These are phyloP conservation scores for Pitta sordida DNA, from an alignment of 2,113 vertebrate genomes.

Conservation along the genomic window DNA sequence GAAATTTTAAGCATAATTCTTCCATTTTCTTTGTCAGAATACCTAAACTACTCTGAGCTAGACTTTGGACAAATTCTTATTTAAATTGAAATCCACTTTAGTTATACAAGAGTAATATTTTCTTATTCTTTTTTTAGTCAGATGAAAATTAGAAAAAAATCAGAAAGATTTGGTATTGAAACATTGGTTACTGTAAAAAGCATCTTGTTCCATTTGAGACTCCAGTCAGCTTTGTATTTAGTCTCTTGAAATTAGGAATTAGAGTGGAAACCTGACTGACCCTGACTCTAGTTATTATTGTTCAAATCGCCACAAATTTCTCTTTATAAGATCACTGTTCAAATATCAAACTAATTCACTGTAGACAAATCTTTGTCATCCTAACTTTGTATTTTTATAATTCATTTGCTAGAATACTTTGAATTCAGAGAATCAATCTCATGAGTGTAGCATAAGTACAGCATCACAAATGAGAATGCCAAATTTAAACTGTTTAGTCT, in stretches of 20 bases:
- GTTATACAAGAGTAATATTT: neutral
- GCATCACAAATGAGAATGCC: constrained; percentile 61
- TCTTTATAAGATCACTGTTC: neutral
- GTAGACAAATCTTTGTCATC: constrained; percentile 30
- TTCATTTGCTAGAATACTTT: constrained; percentile 55
- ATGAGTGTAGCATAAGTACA: constrained; percentile 26
- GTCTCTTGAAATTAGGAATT: neutral
- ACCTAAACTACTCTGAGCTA: constrained; percentile 1
- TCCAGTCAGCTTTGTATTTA: neutral
- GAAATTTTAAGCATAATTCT: constrained; percentile 7
- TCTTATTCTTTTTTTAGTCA: neutral
- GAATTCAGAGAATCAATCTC: constrained; percentile 56
- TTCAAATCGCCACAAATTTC: neutral
- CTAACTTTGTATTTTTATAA: constrained; percentile 53
- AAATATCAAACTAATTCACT: neutral
- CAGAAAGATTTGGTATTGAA: neutral
- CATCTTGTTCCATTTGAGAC: neutral
- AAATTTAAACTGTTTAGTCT: constrained; percentile 72
- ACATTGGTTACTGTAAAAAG: neutral
- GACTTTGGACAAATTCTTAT: neutral
- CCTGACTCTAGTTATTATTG: neutral
- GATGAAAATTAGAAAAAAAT: neutral
- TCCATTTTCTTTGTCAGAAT: constrained; percentile 7
- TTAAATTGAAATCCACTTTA: neutral
- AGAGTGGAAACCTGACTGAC: constrained; percentile 17